phyloP scores from a whole-genome alignment of 2,113 vertebrate genomes.

The Hippocampus zosterae region DNA sequence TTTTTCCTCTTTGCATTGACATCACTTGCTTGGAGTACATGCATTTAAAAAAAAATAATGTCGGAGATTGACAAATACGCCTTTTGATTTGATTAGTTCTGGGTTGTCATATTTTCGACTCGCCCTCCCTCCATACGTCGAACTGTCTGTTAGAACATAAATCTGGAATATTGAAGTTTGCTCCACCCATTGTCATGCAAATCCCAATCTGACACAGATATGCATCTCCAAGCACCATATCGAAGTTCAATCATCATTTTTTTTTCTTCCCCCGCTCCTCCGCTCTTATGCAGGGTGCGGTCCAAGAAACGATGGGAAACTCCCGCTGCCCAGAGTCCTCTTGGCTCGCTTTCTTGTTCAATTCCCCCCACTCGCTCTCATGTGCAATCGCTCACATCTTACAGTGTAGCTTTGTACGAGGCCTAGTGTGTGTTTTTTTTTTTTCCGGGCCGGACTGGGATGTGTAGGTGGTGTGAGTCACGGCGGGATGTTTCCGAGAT shows the following conservation, averaged over 20 bases:
- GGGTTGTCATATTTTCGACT: too few relatives aligned
- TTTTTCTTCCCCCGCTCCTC: constrained; percentile 19
- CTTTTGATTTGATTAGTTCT: too few relatives aligned
- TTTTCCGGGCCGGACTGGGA: constrained; percentile 28
- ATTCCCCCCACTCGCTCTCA: constrained; percentile 39
- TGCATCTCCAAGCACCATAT: constrained; percentile 19
- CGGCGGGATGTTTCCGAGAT: constrained; percentile 50
- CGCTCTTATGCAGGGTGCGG: constrained; percentile 44
- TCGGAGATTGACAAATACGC: neutral
- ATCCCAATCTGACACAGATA: neutral
- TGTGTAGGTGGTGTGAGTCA: constrained; percentile 68
- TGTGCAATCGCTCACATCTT: constrained; percentile 26
- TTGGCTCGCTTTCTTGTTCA: constrained; percentile 38
- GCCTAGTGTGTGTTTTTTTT: constrained; percentile 16
- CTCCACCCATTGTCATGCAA: neutral
- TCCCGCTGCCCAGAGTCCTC: constrained; percentile 33
- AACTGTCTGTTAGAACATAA: neutral
- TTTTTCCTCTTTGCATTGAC: too few relatives aligned
- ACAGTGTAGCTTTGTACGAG: constrained; percentile 48
- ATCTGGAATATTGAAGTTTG: neutral
- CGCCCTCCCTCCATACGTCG: neutral
- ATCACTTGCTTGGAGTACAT: too few relatives aligned
- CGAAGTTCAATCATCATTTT: constrained; percentile 15
- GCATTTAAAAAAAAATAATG: too few relatives aligned
- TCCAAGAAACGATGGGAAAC: constrained; percentile 32